These are phyloP conservation scores for Fundulus diaphanus DNA, from an alignment of 2,797 vertebrate genomes.

Conservation along the genomic window DNA sequence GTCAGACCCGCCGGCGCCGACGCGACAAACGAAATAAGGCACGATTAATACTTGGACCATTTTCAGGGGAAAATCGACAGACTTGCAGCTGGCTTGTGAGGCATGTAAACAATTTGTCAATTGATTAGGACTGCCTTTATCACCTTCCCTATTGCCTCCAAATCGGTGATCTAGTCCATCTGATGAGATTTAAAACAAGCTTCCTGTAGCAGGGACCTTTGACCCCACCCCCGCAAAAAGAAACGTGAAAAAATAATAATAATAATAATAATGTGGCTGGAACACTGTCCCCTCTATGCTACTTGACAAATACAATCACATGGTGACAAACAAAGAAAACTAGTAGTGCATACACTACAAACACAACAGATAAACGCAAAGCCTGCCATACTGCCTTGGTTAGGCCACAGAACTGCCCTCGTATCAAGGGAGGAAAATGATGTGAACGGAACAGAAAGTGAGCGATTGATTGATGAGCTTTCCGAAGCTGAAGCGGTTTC, in stretches of 20 bases:
- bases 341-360: constrained; percentile 80
- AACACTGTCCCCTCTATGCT: constrained; percentile 40
- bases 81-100: constrained; percentile 81
- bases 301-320: constrained; percentile 80
- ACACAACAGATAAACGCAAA: constrained; percentile 68
- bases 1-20: constrained; percentile 85
- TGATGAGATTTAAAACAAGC: constrained; percentile 66
- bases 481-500: constrained; percentile 71
- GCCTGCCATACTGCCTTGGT: constrained; percentile 46
- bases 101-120: constrained; percentile 79
- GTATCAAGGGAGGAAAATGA: constrained; percentile 9
- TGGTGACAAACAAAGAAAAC: constrained; percentile 78
- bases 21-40: constrained; percentile 94
- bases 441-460: constrained; percentile 34
- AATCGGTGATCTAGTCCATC: constrained; percentile 63
- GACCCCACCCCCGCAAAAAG: constrained; percentile 10
- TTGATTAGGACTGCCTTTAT: constrained; percentile 70
- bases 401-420: constrained; percentile 51
- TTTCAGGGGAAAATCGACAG: constrained; percentile 79
- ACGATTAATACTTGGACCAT: constrained; percentile 92
- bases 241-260: not conserved
- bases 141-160: constrained; percentile 76
- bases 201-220: constrained; percentile 61
- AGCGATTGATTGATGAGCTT: constrained; percentile 63
- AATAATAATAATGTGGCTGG: not conserved